Conservation (phyloP, 2,797 vertebrate species). For the Coregonus ussuriensis region DNA sequence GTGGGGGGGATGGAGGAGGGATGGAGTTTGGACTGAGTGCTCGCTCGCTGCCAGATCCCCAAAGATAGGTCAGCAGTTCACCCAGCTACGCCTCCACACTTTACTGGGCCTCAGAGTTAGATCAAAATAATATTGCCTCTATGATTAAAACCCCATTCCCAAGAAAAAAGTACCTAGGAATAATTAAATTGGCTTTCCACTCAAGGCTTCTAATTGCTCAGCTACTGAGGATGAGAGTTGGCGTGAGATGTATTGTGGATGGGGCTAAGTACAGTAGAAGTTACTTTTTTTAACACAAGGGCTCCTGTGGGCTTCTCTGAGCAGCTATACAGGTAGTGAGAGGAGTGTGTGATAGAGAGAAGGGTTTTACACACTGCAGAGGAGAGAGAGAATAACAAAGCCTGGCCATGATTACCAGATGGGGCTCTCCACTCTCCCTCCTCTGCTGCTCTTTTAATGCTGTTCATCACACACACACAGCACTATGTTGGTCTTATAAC, state of each 20-base stretch:
- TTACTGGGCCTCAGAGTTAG: not conserved
- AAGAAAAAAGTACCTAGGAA: not conserved
- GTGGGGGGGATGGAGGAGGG: constrained; percentile 22
- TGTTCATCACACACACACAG: constrained; percentile 35
- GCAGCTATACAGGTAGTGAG: constrained; percentile 13
- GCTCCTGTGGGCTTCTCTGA: constrained; percentile 20
- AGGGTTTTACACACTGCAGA: constrained; percentile 17
- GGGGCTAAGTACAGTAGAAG: constrained; percentile 30
- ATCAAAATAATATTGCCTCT: not conserved
- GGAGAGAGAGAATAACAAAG: constrained; percentile 21
- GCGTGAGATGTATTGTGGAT: not conserved
- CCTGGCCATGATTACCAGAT: not conserved
- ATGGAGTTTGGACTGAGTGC: constrained; percentile 3
- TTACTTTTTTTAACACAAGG: constrained; percentile 29
- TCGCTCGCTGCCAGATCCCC: not conserved
- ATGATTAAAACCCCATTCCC: not conserved
- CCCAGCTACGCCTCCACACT: not conserved
- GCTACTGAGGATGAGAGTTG: constrained; percentile 22
- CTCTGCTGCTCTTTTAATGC: not conserved
- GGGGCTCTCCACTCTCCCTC: not conserved
- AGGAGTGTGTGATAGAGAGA: not conserved
- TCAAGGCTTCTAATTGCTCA: constrained; percentile 14
- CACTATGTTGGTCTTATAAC: constrained; percentile 20
- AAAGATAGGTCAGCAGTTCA: not conserved
- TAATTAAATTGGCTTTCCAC: not conserved